Conservation (phyloP, 2,888 invertebrate species). For the Caenorhabditis drosophilae region DNA sequence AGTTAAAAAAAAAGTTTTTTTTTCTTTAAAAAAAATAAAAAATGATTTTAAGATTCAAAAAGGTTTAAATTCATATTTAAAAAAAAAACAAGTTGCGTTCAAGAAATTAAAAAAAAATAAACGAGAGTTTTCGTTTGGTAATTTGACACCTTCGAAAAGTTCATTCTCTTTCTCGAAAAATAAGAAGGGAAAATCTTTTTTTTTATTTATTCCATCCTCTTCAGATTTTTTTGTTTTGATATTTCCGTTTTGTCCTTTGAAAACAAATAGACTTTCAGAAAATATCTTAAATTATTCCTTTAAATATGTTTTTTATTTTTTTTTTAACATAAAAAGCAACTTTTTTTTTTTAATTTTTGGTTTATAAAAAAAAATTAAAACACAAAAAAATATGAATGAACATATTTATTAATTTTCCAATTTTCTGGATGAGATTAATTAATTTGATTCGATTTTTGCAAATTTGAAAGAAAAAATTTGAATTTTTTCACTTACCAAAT, state of each 20-base stretch:
- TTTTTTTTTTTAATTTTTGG: no score
- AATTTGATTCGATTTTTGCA: no score
- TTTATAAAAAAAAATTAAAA: no score
- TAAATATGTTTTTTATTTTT: no score
- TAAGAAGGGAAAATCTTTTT: not conserved
- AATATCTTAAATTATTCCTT: not conserved
- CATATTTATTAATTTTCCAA: no score
- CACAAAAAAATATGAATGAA: no score
- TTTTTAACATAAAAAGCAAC: no score
- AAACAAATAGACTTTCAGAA: no score
- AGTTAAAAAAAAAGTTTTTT: not conserved
- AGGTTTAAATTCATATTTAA: not conserved
- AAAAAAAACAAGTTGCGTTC: not conserved
- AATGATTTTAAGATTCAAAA: not conserved
- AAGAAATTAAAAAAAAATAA: not conserved
- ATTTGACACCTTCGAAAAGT: conserved; percentile 3
- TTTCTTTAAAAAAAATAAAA: not conserved
- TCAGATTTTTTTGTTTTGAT: no score
- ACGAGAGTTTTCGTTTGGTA: not conserved
- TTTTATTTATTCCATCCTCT: no score
- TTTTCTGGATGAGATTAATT: no score
- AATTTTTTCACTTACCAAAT: conserved; percentile 19
- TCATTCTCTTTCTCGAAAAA: not conserved
- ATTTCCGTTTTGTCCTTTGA: no score
- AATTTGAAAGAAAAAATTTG: not conserved